These are phyloP conservation scores for Aelia acuminata DNA, from an alignment of 2,888 invertebrate species.

Conservation along the genomic window DNA sequence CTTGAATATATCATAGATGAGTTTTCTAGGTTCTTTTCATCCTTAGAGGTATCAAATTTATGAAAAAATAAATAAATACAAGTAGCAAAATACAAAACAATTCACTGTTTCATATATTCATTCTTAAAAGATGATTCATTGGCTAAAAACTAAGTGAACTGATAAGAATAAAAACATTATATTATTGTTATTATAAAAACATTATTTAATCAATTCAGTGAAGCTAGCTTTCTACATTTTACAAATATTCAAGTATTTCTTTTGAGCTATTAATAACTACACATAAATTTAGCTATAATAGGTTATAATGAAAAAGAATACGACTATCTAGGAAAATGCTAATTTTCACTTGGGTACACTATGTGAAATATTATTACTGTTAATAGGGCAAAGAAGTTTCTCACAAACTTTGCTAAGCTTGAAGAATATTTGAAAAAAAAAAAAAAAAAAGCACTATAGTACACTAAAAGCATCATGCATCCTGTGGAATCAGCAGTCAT, in stretches of 20 bases:
- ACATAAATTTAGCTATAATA: neutral
- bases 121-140: neutral
- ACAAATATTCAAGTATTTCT: neutral
- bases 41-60: neutral
- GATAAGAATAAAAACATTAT: neutral
- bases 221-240: neutral
- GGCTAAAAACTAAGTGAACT: neutral
- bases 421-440: no score
- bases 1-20: neutral
- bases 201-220: neutral
- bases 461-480: neutral
- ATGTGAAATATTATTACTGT: neutral
- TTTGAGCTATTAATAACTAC: neutral
- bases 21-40: constrained; percentile 14
- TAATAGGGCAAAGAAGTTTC: neutral
- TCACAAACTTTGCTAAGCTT: no score
- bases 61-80: neutral
- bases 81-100: neutral
- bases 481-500: neutral
- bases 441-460: no score
- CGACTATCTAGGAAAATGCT: neutral
- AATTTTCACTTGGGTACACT: neutral
- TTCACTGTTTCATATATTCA: neutral
- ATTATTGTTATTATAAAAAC: no score
- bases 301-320: neutral